phyloP scores from a whole-genome alignment of 2,888 invertebrate genomes.

The Caprella mutica region DNA sequence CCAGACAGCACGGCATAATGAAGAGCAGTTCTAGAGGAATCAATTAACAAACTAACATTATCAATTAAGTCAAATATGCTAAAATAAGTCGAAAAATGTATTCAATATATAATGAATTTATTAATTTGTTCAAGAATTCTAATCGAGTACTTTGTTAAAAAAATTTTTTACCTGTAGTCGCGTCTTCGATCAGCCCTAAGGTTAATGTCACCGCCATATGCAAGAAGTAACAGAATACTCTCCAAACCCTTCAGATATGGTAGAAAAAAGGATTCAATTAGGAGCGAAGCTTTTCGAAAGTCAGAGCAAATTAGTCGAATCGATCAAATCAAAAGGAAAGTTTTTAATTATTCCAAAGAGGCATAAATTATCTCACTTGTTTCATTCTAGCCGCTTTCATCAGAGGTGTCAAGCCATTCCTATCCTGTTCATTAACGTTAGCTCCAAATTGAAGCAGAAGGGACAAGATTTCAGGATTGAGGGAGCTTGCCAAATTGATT shows the following conservation, averaged over 20 bases:
- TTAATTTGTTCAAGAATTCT: neutral
- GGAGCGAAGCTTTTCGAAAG: neutral
- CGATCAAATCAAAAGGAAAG: neutral
- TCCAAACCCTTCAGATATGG: conserved; percentile 53
- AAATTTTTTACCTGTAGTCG: conserved; percentile 49
- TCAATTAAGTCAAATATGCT: neutral
- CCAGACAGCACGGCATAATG: conserved; percentile 79
- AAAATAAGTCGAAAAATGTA: neutral
- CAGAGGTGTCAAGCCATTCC: conserved; percentile 77
- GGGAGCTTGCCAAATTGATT: conserved; percentile 67
- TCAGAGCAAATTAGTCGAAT: neutral
- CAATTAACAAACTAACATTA: neutral
- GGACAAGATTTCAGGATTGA: conserved; percentile 67
- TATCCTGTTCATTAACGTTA: conserved; percentile 71
- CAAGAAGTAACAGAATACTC: conserved; percentile 60
- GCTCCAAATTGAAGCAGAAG: conserved; percentile 73
- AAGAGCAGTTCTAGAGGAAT: conserved; percentile 53
- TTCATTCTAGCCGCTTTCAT: conserved; percentile 78
- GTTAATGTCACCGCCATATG: conserved; percentile 74
- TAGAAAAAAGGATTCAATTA: neutral
- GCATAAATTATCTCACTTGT: conserved; percentile 49
- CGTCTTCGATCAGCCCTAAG: conserved; percentile 72
- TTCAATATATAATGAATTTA: too few species aligned
- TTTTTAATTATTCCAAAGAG: neutral
- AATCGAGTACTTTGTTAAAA: neutral